Conservation (phyloP, 2,888 invertebrate genomes). For the Dromius quadrimaculatus region DNA sequence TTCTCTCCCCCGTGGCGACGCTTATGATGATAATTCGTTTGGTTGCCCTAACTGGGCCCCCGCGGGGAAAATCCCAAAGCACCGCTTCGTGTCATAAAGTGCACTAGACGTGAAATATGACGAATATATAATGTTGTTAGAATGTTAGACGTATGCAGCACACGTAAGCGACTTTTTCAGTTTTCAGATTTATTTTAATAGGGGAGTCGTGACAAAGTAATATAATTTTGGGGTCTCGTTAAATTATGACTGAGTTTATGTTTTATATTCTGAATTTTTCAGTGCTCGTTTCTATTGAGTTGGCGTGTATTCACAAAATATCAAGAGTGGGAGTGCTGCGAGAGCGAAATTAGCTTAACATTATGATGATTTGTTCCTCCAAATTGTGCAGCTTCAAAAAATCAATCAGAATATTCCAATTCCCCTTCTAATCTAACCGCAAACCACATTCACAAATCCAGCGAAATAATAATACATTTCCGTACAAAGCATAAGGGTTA, state of each 20-base stretch:
- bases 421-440: not conserved
- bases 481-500: constrained; percentile 2
- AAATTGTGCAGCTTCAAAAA: too few species aligned
- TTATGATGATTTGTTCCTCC: too few species aligned
- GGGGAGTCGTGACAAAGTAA: not conserved
- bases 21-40: constrained; percentile 39
- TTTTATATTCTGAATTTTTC: too few species aligned
- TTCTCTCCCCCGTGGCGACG: constrained; percentile 33
- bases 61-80: constrained; percentile 16
- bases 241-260: too few species aligned
- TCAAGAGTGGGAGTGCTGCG: too few species aligned
- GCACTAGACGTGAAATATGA: constrained; percentile 41
- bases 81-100: constrained; percentile 29
- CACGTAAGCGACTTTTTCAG: constrained; percentile 10
- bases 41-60: not conserved
- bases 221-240: too few species aligned
- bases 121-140: constrained; percentile 42
- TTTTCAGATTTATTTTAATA: constrained; percentile 28
- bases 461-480: not conserved
- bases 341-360: too few species aligned
- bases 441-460: too few species aligned
- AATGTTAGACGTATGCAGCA: constrained; percentile 15
- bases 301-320: too few species aligned
- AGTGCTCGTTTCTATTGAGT: too few species aligned
- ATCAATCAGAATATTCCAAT: not conserved